Conservation (phyloP, 1,140 invertebrate genomes). For the Pseudomyrmex gracilis region DNA sequence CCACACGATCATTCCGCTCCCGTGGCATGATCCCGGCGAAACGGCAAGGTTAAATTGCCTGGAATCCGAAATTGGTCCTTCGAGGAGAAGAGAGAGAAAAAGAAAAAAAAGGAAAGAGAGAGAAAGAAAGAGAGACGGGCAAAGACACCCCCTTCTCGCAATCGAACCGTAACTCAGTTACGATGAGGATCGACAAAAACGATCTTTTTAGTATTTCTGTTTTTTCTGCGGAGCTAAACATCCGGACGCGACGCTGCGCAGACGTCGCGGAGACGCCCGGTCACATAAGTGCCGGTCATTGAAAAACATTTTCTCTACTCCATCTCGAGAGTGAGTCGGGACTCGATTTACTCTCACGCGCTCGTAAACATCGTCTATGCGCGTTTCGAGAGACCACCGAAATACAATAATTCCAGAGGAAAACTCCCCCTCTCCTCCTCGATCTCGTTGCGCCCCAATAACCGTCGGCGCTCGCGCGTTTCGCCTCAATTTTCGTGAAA, state of each 20-base stretch:
- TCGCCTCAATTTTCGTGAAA: background rate
- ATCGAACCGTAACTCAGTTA: conserved; percentile 51
- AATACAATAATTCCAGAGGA: background rate
- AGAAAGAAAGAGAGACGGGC: no score
- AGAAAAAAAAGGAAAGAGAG: no score
- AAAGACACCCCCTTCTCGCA: conserved; percentile 26
- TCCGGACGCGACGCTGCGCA: background rate
- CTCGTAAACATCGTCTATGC: background rate
- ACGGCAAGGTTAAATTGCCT: conserved; percentile 76
- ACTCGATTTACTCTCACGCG: conserved; percentile 1
- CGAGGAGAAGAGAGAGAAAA: conserved; percentile 1
- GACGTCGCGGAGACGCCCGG: background rate
- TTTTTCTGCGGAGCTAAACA: conserved; percentile 1
- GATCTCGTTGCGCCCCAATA: background rate
- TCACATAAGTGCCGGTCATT: conserved; percentile 14
- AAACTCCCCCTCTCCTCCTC: background rate
- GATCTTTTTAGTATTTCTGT: conserved; percentile 46
- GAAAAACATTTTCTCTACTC: background rate
- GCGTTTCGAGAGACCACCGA: conserved; percentile 4
- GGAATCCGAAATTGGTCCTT: conserved; percentile 77
- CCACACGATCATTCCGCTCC: conserved; percentile 38
- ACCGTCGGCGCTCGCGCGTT: background rate
- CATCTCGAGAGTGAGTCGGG: no score
- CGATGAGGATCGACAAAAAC: conserved; percentile 24
- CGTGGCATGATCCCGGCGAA: conserved; percentile 40